Evolutionary conservation across 2,797 vertebrate species (phyloP), one percentile per base, ranked within the genome.

Genomic region (Trichosurus vulpecula): DNA sequence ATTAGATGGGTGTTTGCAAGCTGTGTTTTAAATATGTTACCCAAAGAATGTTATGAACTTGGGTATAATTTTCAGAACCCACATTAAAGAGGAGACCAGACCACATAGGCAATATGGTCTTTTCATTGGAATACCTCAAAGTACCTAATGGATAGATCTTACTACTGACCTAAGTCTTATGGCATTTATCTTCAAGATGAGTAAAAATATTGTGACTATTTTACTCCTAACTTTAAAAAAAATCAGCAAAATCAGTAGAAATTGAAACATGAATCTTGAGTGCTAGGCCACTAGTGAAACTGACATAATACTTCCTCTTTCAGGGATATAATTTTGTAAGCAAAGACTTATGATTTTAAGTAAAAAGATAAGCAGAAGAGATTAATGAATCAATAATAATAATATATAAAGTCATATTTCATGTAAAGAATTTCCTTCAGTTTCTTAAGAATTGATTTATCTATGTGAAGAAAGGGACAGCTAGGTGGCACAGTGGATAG

Each of bases 281-380:
- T 94, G 25, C 25, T 94, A 92, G 47, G 54, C 35, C 53, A 87
- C n/a, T 91, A 55, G 74, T 95, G 89, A 96, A 95, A 95, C 91
- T 56, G 94, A 54, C n/a, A 3, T 92, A 94, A 91, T 95, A 95
- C 57, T 94, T 96, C 96, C 94, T 96, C 97, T 97, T 94, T 30
- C 52, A 93, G 31, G 93, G 89, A 53, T n/a, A 14, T 52, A 56
- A 94, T 93, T 94, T 94, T 89, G 55, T 27, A 96, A 93, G 47
- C 22, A 56, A 92, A 94, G 16, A 11, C 41, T 89, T 57, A 58
- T 47, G 93, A 81, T 90, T 94, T 87, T 95, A 58, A 95, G 81
- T n/a, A 90, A 93, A 95, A 92, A 90, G 29, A 30, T 61, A 91
- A 93, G 87, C 31, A 52, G 87, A 92, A 81, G 61, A 57, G n/a